Base-by-base conservation (phyloP, 2,113 vertebrate genomes). In the Melierax canorus region DNA sequence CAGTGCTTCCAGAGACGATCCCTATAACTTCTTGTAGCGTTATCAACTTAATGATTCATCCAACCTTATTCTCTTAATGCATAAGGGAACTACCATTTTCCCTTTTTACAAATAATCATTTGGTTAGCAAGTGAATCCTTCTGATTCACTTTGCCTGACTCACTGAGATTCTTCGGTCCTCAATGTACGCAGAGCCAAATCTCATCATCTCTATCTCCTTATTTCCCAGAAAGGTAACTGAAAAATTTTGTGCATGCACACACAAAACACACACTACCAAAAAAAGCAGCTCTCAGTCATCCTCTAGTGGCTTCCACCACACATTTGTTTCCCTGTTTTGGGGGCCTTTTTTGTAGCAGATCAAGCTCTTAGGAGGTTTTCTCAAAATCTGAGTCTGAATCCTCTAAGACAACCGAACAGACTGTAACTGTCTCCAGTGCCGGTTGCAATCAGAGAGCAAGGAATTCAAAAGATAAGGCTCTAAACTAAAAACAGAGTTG, bases 61-160 rank as follows among this genome's bases (percentile, higher is more conserved):
- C n/a, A 69, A 39, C 46, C 24, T 85, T 63, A 34, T 39, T 82
- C 48, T 77, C 71, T 22, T 45, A 41, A 82, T 38, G 45, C 21
- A 26, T 15, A 72, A 78, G 41, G n/a, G 20, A 73, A 86, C 15
- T 41, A 69, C 29, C 29, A 45, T 82, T 53, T 72, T 41, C 30
- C 48, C 15, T 72, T 85, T 90, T 38, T 30, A 84, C 39, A 94
- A 90, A 67, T 55, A 88, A 88, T 27, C 23, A 60, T 56, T 93
- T 85, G 39, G 73, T 95, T 83, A 95, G 10, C 39, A 71, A 88
- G n/a, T 26, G 18, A 90, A 48, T 45, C 21, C 38, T 83, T 90
- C 67, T 93, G 51, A 96, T 78, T 93, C 77, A 62, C 22, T 86
- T 32, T 62, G 27, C 56, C 77, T 96, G 93, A 91, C 48, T 91